These are phyloP conservation scores for Cordylochernes scorpioides DNA, from an alignment of 2,888 invertebrate species.

Conservation along the genomic window DNA sequence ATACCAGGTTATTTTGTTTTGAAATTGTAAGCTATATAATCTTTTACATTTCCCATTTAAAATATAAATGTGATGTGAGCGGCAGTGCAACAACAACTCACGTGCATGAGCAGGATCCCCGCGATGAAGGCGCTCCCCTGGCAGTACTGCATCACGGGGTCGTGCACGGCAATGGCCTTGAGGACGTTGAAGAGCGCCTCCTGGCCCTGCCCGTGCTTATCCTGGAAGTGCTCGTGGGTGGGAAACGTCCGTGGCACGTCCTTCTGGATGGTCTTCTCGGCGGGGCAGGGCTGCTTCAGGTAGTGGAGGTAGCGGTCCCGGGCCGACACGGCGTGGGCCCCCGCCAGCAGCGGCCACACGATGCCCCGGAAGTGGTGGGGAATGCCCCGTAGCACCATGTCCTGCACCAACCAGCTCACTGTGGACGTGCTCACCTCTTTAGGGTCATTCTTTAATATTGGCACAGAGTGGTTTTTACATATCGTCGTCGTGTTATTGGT, in stretches of 20 bases:
- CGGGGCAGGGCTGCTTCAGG: conserved; percentile 82
- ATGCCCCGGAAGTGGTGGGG: conserved; percentile 90
- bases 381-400: conserved; percentile 72
- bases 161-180: no score
- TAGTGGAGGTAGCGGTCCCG: conserved; percentile 84
- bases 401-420: no score
- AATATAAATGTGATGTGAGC: no score
- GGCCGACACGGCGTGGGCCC: conserved; percentile 60
- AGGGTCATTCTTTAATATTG: no score
- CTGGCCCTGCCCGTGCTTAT: conserved; percentile 91
- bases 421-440: no score
- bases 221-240: conserved; percentile 94
- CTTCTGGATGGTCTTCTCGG: conserved; percentile 80
- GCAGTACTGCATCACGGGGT: no score
- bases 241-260: conserved; percentile 96
- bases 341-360: conserved; percentile 83
- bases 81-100: no score
- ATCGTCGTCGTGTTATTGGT: no score
- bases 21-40: no score
- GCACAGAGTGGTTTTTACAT: no score
- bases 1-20: no score
- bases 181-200: conserved; percentile 86
- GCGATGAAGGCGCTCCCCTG: conserved; percentile 97
- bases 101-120: conserved; percentile 89
- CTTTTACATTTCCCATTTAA: no score